A percentile compares a stretch with the other conserved stretches of the same genome.
phyloP scores from a whole-genome alignment of 2,113 vertebrate species.

The Heteronetta atricapilla region DNA sequence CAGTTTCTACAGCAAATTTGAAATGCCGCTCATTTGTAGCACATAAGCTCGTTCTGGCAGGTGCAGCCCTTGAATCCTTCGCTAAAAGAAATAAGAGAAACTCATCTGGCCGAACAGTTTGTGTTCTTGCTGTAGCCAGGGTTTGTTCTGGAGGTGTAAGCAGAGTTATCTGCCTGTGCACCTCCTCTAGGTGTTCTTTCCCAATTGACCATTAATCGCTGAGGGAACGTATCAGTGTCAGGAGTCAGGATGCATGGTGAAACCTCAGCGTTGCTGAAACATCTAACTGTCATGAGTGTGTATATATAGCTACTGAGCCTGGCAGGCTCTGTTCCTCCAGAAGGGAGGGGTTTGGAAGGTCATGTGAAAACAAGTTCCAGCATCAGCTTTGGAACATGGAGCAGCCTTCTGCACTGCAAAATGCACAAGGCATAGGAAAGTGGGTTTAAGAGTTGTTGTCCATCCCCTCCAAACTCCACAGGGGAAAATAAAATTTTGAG shows the following conservation, averaged over 20 bases:
- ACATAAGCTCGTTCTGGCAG: neutral
- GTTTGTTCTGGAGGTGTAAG: neutral
- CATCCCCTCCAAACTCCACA: neutral
- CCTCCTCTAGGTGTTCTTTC: neutral
- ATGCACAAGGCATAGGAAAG: neutral
- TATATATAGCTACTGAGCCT: neutral
- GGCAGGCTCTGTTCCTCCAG: neutral
- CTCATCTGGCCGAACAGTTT: neutral
- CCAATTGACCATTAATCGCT: neutral
- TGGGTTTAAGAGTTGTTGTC: neutral
- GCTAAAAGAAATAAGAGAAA: neutral
- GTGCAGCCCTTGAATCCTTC: neutral
- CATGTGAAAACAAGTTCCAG: conserved; percentile 28
- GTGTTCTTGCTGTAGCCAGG: neutral
- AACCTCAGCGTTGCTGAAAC: neutral
- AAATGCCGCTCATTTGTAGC: neutral
- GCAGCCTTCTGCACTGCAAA: neutral
- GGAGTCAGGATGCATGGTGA: neutral
- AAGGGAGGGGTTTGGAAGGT: neutral
- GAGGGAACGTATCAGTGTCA: neutral
- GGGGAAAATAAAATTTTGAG: neutral
- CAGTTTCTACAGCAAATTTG: neutral
- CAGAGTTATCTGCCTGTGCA: neutral
- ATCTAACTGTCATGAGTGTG: neutral
- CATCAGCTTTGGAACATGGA: neutral